Evolutionary conservation across 2,797 vertebrate genomes (phyloP), one percentile per base, ranked within the genome.

Genomic region (Sitta carolinensis): DNA sequence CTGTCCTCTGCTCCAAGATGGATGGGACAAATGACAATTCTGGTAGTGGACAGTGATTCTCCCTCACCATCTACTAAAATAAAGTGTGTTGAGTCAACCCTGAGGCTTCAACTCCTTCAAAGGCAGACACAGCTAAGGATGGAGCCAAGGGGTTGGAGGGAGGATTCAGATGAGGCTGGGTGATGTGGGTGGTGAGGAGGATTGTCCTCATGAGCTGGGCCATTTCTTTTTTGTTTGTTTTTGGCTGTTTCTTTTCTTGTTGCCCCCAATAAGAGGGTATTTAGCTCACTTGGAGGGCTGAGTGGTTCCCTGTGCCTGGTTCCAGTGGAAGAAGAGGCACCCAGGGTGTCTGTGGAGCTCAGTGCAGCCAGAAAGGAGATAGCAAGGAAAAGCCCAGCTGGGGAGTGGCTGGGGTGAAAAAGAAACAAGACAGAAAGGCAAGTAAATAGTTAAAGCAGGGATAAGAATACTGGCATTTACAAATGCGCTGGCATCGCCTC

Each of bases 121-220:
- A 36, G 16, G 3, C 4, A 2, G 20, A 6, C 63, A 23, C 42
- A 73, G 34, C 15, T n/a, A n/a, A 69, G 15, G 17, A 64, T 66
- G 57, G 55, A 79, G 11, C 7, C 13, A 13, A 5, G 2, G 8
- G 7, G 1, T 2, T 51, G 29, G 9, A 38, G 15, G 23, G 17
- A 67, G 4, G 16, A 13, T 32, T 59, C 57, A 47, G 32, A 21
- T 43, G n/a, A 27, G 48, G 40, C 9, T 70, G 27, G 29, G 29
- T 20, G 1, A 10, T 17, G 7, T 3, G 0, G 10, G 9, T 68
- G 34, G 16, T 7, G 3, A 61, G 16, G 10, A 25, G 13, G 4
- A 26, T 36, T 4, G 3, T 27, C 32, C 30, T 84, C 1, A 1
- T 0, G 2, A 40, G 4, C 19, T 3, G 2, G 12, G 6, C 18